These are phyloP conservation scores for Pseudococcus longispinus DNA, from an alignment of 2,888 invertebrate genomes.

Conservation along the genomic window DNA sequence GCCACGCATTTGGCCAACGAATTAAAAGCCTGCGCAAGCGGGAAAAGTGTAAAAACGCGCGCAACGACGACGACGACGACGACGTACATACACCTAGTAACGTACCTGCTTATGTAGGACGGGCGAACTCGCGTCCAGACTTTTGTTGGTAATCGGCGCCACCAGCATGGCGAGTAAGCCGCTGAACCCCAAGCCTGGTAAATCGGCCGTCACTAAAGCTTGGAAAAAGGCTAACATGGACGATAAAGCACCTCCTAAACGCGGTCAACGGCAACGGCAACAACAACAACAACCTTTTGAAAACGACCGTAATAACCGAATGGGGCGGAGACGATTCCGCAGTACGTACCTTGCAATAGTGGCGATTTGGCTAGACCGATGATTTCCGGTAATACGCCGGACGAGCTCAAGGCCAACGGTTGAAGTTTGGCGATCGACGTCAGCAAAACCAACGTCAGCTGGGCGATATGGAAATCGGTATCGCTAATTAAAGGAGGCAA, in stretches of 20 bases:
- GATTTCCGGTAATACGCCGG: conserved; percentile 81
- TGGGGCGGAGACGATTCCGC: neutral
- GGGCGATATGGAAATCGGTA: conserved; percentile 95
- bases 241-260: conserved; percentile 81
- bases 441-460: conserved; percentile 82
- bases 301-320: too few species aligned
- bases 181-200: conserved; percentile 81
- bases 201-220: conserved; percentile 83
- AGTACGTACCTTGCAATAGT: conserved; percentile 77
- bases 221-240: conserved; percentile 92
- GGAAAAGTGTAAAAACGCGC: too few species aligned
- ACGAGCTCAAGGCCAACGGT: conserved; percentile 77
- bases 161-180: conserved; percentile 80
- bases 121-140: conserved; percentile 59
- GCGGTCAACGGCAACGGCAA: too few species aligned
- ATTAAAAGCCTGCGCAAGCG: conserved; percentile 76
- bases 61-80: too few species aligned
- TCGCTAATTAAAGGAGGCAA: conserved; percentile 91
- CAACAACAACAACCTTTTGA: too few species aligned
- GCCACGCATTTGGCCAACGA: conserved; percentile 97
- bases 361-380: conserved; percentile 88
- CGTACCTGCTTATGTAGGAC: conserved; percentile 68
- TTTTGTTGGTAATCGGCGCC: conserved; percentile 69
- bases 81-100: neutral
- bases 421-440: conserved; percentile 82